Evolutionary conservation across 2,888 invertebrate species (phyloP).

Genomic region (Ophion ventricosus): DNA sequence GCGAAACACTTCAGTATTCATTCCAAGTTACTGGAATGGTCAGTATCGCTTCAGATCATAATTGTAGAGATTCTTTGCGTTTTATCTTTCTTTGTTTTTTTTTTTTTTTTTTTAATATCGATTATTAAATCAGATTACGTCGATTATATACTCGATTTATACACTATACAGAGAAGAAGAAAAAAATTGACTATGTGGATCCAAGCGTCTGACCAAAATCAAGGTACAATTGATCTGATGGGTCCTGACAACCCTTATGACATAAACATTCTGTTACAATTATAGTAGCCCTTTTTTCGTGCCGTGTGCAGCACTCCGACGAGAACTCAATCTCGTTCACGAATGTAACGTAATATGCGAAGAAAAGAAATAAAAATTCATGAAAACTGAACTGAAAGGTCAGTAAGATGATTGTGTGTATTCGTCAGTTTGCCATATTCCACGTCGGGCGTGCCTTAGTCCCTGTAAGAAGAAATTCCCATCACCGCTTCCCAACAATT

Average conservation of each 20-base stretch:
- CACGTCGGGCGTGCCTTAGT: not conserved
- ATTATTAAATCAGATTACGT: constrained; percentile 23
- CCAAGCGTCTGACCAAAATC: constrained; percentile 66
- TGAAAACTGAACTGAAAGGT: constrained; percentile 32
- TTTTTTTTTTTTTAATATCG: constrained; percentile 43
- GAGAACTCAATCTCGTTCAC: constrained; percentile 45
- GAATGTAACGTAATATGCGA: constrained; percentile 60
- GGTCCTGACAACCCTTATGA: constrained; percentile 60
- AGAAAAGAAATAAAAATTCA: constrained; percentile 48
- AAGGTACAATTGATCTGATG: constrained; percentile 68
- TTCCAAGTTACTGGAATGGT: constrained; percentile 75
- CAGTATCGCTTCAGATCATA: constrained; percentile 68
- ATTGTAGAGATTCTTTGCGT: constrained; percentile 50
- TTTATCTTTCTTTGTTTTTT: constrained; percentile 37
- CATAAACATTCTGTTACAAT: constrained; percentile 53
- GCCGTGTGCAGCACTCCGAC: constrained; percentile 54
- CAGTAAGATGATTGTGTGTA: not conserved
- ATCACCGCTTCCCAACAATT: too few relatives aligned
- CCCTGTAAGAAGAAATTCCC: not conserved
- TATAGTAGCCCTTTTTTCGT: constrained; percentile 54
- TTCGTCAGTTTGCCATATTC: not conserved
- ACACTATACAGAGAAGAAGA: constrained; percentile 1
- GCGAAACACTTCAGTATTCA: constrained; percentile 78
- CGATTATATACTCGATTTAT: constrained; percentile 40
- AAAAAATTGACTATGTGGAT: constrained; percentile 38